Evolutionary conservation across 2,797 vertebrate genomes (phyloP).

Genomic region (Phalanger gymnotis): DNA sequence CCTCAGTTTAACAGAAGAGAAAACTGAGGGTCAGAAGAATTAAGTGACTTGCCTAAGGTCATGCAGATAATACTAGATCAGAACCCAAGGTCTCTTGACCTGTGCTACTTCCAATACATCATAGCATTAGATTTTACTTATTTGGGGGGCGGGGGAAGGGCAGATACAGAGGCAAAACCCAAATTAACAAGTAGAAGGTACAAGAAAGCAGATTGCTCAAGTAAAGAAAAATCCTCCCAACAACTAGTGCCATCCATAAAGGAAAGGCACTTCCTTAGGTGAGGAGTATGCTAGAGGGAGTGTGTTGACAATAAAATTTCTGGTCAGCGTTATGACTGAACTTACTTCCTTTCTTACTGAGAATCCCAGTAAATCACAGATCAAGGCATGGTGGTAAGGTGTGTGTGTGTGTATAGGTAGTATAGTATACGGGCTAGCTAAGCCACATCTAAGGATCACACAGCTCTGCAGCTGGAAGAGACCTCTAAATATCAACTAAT

Average conservation of each 20-base stretch:
- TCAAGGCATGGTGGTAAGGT: not conserved
- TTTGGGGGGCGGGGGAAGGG: too few relatives aligned
- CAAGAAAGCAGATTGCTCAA: slow-evolving; percentile 28
- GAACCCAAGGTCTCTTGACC: not conserved
- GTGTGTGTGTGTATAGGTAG: not conserved
- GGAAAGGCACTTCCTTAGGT: not conserved
- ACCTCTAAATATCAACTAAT: not conserved
- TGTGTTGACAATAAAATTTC: not conserved
- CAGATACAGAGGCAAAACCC: slow-evolving; percentile 12
- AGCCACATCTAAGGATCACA: not conserved
- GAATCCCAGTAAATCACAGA: not conserved
- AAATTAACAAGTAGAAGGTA: not conserved
- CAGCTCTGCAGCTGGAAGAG: not conserved
- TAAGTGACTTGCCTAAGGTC: not conserved
- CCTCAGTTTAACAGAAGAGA: not conserved
- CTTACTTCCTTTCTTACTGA: not conserved
- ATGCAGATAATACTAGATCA: not conserved
- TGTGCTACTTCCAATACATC: not conserved
- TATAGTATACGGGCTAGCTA: not conserved
- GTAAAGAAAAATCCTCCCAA: slow-evolving; percentile 6
- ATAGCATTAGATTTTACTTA: slow-evolving; percentile 4
- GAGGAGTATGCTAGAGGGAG: not conserved
- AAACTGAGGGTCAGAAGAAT: not conserved
- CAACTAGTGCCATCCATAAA: not conserved
- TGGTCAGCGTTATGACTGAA: not conserved